These are phyloP conservation scores for Branchinecta lindahli DNA, from an alignment of 1,140 invertebrate genomes.

Conservation along the genomic window DNA sequence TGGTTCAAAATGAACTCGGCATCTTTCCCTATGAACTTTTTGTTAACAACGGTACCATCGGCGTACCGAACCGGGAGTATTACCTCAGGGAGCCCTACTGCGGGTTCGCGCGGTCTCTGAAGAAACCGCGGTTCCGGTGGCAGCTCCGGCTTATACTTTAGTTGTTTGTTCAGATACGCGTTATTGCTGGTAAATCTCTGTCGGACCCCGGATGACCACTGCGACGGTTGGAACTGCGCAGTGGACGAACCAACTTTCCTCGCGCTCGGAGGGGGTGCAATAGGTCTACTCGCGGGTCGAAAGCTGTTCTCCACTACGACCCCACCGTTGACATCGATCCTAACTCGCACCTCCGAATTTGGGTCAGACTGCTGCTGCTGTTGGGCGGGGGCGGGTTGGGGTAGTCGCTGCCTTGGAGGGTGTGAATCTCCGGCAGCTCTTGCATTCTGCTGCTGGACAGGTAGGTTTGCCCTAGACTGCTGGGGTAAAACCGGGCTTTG, in stretches of 20 bases:
- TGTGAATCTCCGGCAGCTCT: too few relatives aligned
- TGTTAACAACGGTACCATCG: neutral
- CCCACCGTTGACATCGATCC: neutral
- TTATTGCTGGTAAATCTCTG: neutral
- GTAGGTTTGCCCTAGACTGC: too few relatives aligned
- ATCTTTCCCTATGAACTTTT: neutral
- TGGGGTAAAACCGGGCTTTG: too few relatives aligned
- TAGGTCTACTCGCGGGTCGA: neutral
- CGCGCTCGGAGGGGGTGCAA: neutral
- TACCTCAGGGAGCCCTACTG: neutral
- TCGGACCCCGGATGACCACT: neutral
- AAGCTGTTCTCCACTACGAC: neutral
- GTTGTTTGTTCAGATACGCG: neutral
- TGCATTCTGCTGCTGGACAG: too few relatives aligned
- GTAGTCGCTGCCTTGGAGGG: too few relatives aligned
- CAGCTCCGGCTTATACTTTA: neutral
- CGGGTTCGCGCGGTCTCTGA: neutral
- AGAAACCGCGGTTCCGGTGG: conserved; percentile 1
- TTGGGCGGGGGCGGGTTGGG: too few relatives aligned
- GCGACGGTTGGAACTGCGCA: neutral
- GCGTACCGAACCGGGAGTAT: neutral
- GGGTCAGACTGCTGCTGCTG: too few relatives aligned
- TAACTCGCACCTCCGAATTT: neutral
- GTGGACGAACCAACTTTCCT: neutral
- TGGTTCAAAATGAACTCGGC: neutral